Evolutionary conservation across 2,888 invertebrate genomes (phyloP).

Genomic region (Chironomus riparius): DNA sequence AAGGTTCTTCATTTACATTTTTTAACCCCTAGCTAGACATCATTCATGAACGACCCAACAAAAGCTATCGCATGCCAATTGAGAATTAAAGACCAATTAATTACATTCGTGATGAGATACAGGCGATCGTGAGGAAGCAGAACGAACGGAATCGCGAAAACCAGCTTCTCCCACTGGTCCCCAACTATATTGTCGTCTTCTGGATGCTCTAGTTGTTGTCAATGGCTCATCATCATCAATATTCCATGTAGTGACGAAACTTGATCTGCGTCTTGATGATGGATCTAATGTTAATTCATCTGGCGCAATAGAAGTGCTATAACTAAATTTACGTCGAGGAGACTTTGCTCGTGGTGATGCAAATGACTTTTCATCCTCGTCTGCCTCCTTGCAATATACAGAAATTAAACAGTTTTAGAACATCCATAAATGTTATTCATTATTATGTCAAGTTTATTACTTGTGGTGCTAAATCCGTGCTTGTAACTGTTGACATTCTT

Average conservation of each 20-base stretch:
- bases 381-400: conserved; percentile 31
- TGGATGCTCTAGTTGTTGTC: conserved; percentile 29
- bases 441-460: neutral
- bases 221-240: conserved; percentile 33
- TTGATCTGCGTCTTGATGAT: conserved; percentile 34
- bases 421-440: neutral
- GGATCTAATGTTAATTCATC: conserved; percentile 33
- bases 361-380: conserved; percentile 29
- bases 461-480: conserved; percentile 8
- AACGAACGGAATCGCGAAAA: conserved; percentile 61
- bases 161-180: conserved; percentile 40
- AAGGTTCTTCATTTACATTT: no score
- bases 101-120: conserved; percentile 89
- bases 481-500: conserved; percentile 27
- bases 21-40: neutral
- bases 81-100: conserved; percentile 30
- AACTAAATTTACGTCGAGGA: conserved; percentile 38
- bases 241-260: conserved; percentile 35
- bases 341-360: conserved; percentile 34
- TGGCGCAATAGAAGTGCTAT: conserved; percentile 36
- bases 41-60: neutral
- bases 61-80: conserved; percentile 9
- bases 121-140: conserved; percentile 64
- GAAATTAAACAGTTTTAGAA: neutral
- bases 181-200: conserved; percentile 40